Evolutionary conservation across 2,113 vertebrate genomes (phyloP).

Genomic region (Hyla sarda): DNA sequence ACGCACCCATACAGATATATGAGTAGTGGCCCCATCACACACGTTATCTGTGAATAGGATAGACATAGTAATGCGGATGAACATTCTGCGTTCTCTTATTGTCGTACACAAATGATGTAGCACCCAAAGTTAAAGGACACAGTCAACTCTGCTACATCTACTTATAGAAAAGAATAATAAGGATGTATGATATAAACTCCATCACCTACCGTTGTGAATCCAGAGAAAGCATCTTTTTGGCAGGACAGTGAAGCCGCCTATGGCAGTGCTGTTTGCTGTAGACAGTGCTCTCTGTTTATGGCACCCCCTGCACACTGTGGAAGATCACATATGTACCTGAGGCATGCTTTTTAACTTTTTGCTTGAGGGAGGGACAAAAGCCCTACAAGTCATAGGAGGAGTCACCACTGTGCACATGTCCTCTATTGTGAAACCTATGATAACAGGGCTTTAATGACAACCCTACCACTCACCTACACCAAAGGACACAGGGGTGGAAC

Average conservation of each 20-base stretch:
- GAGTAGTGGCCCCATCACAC: too few species aligned
- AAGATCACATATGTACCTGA: constrained; percentile 36
- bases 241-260: constrained; percentile 8
- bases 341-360: constrained; percentile 36
- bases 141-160: not conserved
- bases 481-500: not conserved
- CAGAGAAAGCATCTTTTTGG: constrained; percentile 26
- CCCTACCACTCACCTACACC: not conserved
- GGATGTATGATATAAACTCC: not conserved
- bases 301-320: constrained; percentile 3
- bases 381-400: constrained; percentile 20
- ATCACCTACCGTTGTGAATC: constrained; percentile 46
- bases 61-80: not conserved
- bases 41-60: not conserved
- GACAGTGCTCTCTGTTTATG: not conserved
- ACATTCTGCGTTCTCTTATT: not conserved
- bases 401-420: too few species aligned
- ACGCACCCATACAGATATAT: not conserved
- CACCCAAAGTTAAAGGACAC: not conserved
- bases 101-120: not conserved
- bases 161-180: not conserved
- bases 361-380: constrained; percentile 26
- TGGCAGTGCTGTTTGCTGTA: not conserved
- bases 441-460: not conserved
- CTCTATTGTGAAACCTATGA: too few species aligned